These are phyloP conservation scores for Siderastrea radians DNA, from an alignment of 92 coral and sea anemone genomes.

Conservation along the genomic window DNA sequence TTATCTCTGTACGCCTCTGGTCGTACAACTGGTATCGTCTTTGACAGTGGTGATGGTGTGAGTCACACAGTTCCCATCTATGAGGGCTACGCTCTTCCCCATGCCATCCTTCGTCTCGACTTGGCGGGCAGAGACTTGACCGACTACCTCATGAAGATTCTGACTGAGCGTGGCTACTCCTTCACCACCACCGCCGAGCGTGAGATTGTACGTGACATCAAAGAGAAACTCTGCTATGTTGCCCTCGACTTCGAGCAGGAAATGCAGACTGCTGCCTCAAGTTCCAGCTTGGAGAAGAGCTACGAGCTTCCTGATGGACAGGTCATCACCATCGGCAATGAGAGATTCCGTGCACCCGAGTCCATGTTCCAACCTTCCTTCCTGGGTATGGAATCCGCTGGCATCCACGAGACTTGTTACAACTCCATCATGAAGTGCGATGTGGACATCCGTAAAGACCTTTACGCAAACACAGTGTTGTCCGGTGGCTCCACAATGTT, in stretches of 20 bases:
- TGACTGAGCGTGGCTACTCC: constrained; percentile 88
- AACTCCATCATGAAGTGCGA: constrained; percentile 72
- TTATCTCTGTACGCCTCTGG: constrained; percentile 96
- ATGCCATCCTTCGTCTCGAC: constrained; percentile 89
- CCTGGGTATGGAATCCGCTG: constrained; percentile 93
- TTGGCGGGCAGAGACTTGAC: constrained; percentile 90
- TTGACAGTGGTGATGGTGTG: constrained; percentile 96
- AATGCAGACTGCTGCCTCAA: too few species aligned
- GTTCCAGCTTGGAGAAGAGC: too few species aligned
- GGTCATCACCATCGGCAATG: constrained; percentile 27
- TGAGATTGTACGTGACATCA: too few species aligned
- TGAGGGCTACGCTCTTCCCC: constrained; percentile 91
- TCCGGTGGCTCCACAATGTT: constrained; percentile 92
- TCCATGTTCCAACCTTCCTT: constrained; percentile 92
- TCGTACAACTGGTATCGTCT: constrained; percentile 93
- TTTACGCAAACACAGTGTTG: constrained; percentile 86
- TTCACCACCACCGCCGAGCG: constrained; percentile 47
- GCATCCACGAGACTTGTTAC: constrained; percentile 97
- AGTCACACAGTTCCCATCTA: constrained; percentile 96
- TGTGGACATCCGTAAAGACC: constrained; percentile 64
- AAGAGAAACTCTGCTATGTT: too few species aligned
- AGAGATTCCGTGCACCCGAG: constrained; percentile 60
- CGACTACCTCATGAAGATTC: constrained; percentile 92
- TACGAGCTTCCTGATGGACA: too few species aligned
- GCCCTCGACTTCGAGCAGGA: too few species aligned